Evolutionary conservation across 2,113 vertebrate genomes (phyloP).

Genomic region (Hypocryptadius cinnamomeus): DNA sequence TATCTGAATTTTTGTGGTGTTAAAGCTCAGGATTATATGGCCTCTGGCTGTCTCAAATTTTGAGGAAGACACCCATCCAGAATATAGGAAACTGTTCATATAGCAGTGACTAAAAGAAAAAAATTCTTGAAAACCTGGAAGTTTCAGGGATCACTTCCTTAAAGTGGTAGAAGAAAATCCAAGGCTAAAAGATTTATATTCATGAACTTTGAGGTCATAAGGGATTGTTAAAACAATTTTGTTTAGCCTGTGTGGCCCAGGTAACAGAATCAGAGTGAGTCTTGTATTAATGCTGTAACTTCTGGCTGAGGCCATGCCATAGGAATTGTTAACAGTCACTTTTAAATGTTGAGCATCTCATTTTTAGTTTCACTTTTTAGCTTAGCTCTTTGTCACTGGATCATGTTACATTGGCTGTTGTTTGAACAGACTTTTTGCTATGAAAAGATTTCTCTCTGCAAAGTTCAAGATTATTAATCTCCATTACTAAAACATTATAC

Average conservation of each 20-base stretch:
- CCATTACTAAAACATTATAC: neutral
- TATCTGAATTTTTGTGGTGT: neutral
- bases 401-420: neutral
- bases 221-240: neutral
- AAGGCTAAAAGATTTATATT: neutral
- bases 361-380: neutral
- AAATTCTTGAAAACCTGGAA: neutral
- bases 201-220: neutral
- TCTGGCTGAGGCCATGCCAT: neutral
- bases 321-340: neutral
- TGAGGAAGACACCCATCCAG: neutral
- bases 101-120: neutral
- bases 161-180: neutral
- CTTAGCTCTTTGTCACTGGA: neutral
- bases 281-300: neutral
- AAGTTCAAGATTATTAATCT: neutral
- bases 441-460: neutral
- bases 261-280: neutral
- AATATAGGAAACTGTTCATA: neutral
- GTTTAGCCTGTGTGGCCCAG: neutral
- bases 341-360: neutral
- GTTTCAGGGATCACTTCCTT: neutral
- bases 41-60: neutral
- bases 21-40: neutral
- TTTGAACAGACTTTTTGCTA: neutral